Conservation (phyloP, 2,113 vertebrate species). For the Albula goreensis region DNA sequence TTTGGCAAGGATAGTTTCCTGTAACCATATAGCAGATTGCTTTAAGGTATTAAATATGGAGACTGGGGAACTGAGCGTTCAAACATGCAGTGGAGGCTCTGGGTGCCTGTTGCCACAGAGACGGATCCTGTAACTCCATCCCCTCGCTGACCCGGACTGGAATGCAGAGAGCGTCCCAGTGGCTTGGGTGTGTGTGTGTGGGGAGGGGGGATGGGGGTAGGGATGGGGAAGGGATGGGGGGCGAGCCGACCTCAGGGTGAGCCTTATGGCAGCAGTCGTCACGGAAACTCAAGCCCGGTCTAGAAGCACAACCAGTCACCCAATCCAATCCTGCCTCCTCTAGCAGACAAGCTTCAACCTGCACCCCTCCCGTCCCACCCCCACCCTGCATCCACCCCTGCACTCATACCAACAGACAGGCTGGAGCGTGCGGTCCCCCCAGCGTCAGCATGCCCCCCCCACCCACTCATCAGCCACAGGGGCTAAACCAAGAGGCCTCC, state of each 20-base stretch:
- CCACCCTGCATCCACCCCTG: background rate
- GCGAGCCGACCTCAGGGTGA: constrained; percentile 29
- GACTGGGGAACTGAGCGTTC: background rate
- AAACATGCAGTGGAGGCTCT: constrained; percentile 24
- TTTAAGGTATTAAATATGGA: constrained; percentile 29
- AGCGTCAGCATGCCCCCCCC: constrained; percentile 16
- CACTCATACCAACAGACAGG: constrained; percentile 32
- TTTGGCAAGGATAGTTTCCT: constrained; percentile 31
- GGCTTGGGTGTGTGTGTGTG: background rate
- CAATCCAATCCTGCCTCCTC: constrained; percentile 23
- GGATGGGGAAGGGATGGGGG: background rate
- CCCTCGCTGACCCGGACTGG: constrained; percentile 26
- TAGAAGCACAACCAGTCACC: constrained; percentile 31
- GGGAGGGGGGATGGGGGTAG: background rate
- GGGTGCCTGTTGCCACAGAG: constrained; percentile 19
- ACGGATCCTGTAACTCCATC: constrained; percentile 33
- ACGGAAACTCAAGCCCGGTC: constrained; percentile 33
- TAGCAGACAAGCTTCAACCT: constrained; percentile 25
- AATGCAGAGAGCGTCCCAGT: constrained; percentile 17
- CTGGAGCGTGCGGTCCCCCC: constrained; percentile 24
- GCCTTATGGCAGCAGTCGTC: constrained; percentile 38
- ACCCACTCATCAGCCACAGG: background rate
- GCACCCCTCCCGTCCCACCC: background rate
- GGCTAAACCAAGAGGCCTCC: background rate
- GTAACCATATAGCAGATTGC: constrained; percentile 20